Conservation (phyloP, 2,797 vertebrate genomes). For the Macropus fuliginosus region DNA sequence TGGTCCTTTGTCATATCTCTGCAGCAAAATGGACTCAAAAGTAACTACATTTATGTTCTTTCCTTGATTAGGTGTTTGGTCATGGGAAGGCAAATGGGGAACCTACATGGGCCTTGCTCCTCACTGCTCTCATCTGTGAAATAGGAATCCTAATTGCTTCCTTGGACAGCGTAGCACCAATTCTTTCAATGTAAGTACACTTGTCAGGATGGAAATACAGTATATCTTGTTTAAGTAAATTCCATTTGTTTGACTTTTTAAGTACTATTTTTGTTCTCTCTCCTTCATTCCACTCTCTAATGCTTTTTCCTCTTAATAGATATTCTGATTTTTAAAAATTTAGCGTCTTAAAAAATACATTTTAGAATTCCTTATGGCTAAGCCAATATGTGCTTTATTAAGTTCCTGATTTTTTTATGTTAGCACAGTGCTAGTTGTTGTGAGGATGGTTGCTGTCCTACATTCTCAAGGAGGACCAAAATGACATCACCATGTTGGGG, state of each 20-base stretch:
- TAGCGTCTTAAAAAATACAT: background rate
- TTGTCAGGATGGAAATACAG: background rate
- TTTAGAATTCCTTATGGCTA: background rate
- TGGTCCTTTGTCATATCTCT: background rate
- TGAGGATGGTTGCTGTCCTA: background rate
- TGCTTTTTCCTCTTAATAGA: background rate
- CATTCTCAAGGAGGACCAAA: background rate
- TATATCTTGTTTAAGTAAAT: background rate
- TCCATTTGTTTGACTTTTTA: background rate
- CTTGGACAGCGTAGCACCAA: constrained; percentile 95
- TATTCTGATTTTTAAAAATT: background rate
- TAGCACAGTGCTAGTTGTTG: background rate
- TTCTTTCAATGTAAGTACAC: constrained; percentile 94
- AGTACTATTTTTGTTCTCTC: too few species aligned
- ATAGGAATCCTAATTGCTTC: constrained; percentile 97
- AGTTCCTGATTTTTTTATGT: background rate
- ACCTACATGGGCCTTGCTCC: constrained; percentile 96
- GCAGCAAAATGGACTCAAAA: background rate
- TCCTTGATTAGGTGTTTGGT: constrained; percentile 91
- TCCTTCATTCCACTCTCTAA: background rate
- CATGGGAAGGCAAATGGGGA: constrained; percentile 97
- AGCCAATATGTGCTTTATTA: background rate
- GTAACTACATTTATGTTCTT: background rate
- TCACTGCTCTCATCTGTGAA: constrained; percentile 95
- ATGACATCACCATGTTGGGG: background rate